A percentile compares a stretch with the other conserved stretches of the same genome.
phyloP scores from a whole-genome alignment of 2,888 invertebrate genomes.

The Danaus chrysippus region DNA sequence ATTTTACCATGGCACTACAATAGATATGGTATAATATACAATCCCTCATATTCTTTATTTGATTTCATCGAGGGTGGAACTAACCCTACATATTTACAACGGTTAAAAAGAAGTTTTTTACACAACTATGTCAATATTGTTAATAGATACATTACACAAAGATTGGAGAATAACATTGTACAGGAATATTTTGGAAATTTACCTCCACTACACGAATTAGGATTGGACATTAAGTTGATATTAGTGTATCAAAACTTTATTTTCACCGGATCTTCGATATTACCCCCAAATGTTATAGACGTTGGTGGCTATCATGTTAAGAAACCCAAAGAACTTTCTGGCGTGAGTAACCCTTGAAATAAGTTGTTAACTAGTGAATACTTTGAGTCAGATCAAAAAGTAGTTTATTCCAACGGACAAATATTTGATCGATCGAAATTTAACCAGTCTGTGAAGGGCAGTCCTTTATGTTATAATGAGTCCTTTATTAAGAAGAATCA shows the following conservation, averaged over 20 bases:
- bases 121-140: constrained; percentile 41
- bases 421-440: too few relatives aligned
- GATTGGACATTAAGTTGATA: constrained; percentile 73
- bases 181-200: constrained; percentile 61
- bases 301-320: constrained; percentile 80
- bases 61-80: constrained; percentile 68
- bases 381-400: neutral
- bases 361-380: neutral
- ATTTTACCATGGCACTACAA: constrained; percentile 80
- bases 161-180: constrained; percentile 42
- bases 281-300: constrained; percentile 79
- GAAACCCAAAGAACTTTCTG: constrained; percentile 32
- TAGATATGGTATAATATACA: constrained; percentile 76
- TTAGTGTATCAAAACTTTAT: constrained; percentile 81
- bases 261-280: constrained; percentile 76
- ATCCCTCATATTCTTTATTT: constrained; percentile 77
- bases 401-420: too few relatives aligned
- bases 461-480: too few relatives aligned
- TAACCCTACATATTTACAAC: constrained; percentile 54
- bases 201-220: constrained; percentile 74
- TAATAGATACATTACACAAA: constrained; percentile 49
- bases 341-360: constrained; percentile 19
- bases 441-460: too few relatives aligned
- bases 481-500: too few relatives aligned
- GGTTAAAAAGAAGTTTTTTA: constrained; percentile 51